A percentile compares a stretch with the other conserved stretches of the same genome.
Evolutionary conservation across 2,113 vertebrate genomes (phyloP).

Genomic region (Gracilinanus agilis): DNA sequence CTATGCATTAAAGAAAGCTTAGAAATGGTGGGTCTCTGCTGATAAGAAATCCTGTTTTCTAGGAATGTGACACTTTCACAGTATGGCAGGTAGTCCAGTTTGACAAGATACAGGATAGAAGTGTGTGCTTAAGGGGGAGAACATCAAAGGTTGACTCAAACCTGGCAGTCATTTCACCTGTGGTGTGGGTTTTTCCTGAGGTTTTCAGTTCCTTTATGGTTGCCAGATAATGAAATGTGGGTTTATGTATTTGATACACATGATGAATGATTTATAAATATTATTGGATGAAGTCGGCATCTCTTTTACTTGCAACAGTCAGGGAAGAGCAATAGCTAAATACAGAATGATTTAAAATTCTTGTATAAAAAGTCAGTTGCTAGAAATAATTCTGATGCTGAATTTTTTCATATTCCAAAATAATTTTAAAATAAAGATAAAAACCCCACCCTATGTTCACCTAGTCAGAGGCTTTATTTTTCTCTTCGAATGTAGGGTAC

Average conservation of each 20-base stretch:
- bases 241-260: conserved; percentile 44
- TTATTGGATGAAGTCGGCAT: conserved; percentile 54
- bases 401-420: conserved; percentile 6
- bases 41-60: conserved; percentile 64
- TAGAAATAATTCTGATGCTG: conserved; percentile 56
- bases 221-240: conserved; percentile 54
- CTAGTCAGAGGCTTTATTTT: conserved; percentile 23
- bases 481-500: background rate
- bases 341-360: conserved; percentile 40
- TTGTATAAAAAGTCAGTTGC: conserved; percentile 34
- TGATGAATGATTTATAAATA: conserved; percentile 66
- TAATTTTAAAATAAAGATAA: background rate
- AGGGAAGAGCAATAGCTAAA: background rate
- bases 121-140: conserved; percentile 43
- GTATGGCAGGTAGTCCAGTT: conserved; percentile 51
- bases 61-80: conserved; percentile 56
- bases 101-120: conserved; percentile 62
- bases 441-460: conserved; percentile 28
- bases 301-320: conserved; percentile 40
- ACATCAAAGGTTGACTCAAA: conserved; percentile 75
- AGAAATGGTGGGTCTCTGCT: conserved; percentile 48
- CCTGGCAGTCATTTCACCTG: conserved; percentile 61
- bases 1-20: conserved; percentile 64
- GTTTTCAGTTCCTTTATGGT: conserved; percentile 33
- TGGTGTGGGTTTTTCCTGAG: conserved; percentile 29